Evolutionary conservation across 2,888 invertebrate species (phyloP), one percentile per base, ranked within the genome.

Genomic region (Erannis defoliaria): DNA sequence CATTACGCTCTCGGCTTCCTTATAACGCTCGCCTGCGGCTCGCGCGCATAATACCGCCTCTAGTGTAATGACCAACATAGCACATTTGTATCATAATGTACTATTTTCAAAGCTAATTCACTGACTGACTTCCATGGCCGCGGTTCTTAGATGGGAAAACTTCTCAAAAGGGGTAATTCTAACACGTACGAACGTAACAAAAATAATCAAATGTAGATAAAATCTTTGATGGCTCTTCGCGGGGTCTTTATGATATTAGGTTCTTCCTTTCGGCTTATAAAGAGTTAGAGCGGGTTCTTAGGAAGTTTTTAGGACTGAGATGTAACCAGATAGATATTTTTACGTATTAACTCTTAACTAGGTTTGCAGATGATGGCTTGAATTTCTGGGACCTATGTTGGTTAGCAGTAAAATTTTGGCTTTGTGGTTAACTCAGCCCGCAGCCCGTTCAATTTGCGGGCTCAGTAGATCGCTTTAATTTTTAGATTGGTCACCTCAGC

Each of bases 131-230:
- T 1, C 8, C 46, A 16, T 40, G 33, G 33, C 6, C 6, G 1
- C 56, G 12, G 6, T 0, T 18, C 29, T 45, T 10, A 29, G 26
- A 57, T 57, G 48, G 53, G 37, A 38, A 49, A 62, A 62, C 40
- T 62, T 62, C 53, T 16, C 46, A 18, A 53, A 62, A 57, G 56
- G 55, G 56, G 62, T 56, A 57, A 56, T 62, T 53, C 48, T 37
- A 29, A 53, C 62, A 62, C 62, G 56, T 48, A 57, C 14, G 53
- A 35, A 37, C 56, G 53, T 62, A 56, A 62, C 62, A 62, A 62
- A 62, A 62, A 62, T 62, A 62, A 62, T 62, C 62, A 62, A 53
- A 62, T 48, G 26, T 19, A 48, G 62, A 62, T 62, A 62, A 62
- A 62, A 62, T 62, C 62, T 48, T 51, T 62, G 56, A 57, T 40